Percentiles rank a stretch among this genome's conserved stretches.
Conservation (phyloP, 2,888 invertebrate species). For the Aelia acuminata region DNA sequence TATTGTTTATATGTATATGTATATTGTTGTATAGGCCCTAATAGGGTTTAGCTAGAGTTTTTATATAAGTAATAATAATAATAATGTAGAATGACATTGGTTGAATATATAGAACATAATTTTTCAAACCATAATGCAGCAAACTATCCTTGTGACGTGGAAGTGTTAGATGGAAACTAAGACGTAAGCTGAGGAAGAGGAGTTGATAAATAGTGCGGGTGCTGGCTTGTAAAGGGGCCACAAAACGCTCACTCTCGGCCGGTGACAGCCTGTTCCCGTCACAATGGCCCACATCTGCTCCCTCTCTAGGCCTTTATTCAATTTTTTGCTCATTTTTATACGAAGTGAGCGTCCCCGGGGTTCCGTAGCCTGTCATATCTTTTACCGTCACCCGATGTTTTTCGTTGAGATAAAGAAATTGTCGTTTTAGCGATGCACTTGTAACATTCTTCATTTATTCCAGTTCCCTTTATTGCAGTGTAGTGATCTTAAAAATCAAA, state of each 20-base stretch:
- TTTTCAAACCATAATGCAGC: too few species aligned
- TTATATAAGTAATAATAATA: too few species aligned
- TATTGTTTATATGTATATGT: too few species aligned
- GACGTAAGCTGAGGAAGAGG: background rate
- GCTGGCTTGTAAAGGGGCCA: background rate
- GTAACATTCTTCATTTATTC: too few species aligned
- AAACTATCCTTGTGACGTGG: too few species aligned
- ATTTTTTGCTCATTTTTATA: constrained; percentile 38
- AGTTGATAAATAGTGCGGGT: constrained; percentile 32
- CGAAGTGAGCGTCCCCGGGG: background rate
- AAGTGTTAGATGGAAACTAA: background rate
- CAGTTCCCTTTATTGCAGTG: too few species aligned
- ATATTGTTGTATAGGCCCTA: too few species aligned
- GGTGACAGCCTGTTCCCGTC: constrained; percentile 44
- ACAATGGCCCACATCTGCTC: constrained; percentile 28
- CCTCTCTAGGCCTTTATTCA: constrained; percentile 31
- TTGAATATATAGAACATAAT: too few species aligned
- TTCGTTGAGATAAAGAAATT: background rate
- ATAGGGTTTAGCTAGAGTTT: too few species aligned
- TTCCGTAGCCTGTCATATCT: background rate
- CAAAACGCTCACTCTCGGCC: constrained; percentile 26
- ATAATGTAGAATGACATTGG: too few species aligned
- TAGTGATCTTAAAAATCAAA: too few species aligned
- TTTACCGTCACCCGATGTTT: background rate
- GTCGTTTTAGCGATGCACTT: background rate